Evolutionary conservation across 2,113 vertebrate species (phyloP), one percentile per base, ranked within the genome.

Genomic region (Neotragus pygmaeus): DNA sequence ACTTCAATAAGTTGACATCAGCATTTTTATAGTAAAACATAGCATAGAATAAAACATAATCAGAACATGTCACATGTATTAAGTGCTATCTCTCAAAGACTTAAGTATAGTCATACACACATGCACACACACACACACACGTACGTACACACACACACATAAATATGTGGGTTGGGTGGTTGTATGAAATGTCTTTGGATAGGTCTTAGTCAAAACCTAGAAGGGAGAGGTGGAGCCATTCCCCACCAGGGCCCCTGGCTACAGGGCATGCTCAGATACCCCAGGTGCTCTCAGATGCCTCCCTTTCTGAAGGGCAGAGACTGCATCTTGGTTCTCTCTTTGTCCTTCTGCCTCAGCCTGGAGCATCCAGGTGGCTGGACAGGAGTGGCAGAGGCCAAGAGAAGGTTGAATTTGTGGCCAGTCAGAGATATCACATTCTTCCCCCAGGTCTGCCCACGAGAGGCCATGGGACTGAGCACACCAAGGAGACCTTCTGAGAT

Each of bases 361-460:
- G 51, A 81, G 58, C 43, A 80, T 36, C 33, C n/a, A 36, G 4
- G 23, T 53, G 58, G 58, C 51, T 47, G 21, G 23, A 53, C 36
- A 55, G 90, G 73, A 91, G 78, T 30, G 60, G 51, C 49, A 64
- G 55, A 96, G 78, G 55, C 19, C 25, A 81, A 33, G 53, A 75
- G 33, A 23, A 80, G 39, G 47, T 66, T 16, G 60, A 51, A 60
- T 39, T 43, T 91, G 82, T 91, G 30, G 87, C 25, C 78, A 88
- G 45, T 27, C 66, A 49, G 77, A 96, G 75, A 17, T n/a, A n/a
- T 58, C 60, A 58, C n/a, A n/a, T 13, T 19, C 39, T 47, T 53
- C 53, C 78, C 11, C 5, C 13, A 92, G 57, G 23, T 51, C 80
- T 88, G 30, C 1, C 30, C 49, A 3, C 5, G 91, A 91, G 62